Evolutionary conservation across 1,140 invertebrate genomes (phyloP).

Genomic region (Oppia nitens): DNA sequence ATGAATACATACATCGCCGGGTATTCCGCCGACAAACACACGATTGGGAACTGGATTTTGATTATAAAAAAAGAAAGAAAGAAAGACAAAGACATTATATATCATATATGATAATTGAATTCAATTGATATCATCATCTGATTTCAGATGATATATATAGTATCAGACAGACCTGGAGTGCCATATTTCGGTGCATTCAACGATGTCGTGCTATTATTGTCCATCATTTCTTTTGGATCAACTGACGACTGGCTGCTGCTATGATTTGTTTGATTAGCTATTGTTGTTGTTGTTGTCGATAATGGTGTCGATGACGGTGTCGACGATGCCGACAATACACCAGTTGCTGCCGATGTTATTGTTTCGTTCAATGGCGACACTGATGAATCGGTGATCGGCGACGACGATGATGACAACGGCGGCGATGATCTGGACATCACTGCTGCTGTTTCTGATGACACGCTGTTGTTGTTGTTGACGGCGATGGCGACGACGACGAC

Average conservation of each 20-base stretch:
- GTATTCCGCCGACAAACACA: slow-evolving; percentile 87
- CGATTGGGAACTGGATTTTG: slow-evolving; percentile 60
- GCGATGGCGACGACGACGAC: too few species aligned
- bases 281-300: background rate
- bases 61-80: background rate
- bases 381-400: too few species aligned
- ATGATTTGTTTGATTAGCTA: background rate
- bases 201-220: background rate
- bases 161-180: background rate
- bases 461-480: too few species aligned
- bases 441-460: too few species aligned
- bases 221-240: too few species aligned
- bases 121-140: too few species aligned
- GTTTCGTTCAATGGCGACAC: too few species aligned
- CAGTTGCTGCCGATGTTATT: too few species aligned
- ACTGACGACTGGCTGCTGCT: background rate
- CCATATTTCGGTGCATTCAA: slow-evolving; percentile 14
- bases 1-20: slow-evolving; percentile 36
- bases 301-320: background rate
- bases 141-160: too few species aligned
- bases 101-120: background rate
- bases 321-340: too few species aligned
- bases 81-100: background rate
- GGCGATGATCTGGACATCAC: too few species aligned
- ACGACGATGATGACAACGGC: too few species aligned